A percentile compares a stretch with the other conserved stretches of the same genome.
Conservation (phyloP, 2,113 vertebrate species). For the Chamaetylas fuelleborni region DNA sequence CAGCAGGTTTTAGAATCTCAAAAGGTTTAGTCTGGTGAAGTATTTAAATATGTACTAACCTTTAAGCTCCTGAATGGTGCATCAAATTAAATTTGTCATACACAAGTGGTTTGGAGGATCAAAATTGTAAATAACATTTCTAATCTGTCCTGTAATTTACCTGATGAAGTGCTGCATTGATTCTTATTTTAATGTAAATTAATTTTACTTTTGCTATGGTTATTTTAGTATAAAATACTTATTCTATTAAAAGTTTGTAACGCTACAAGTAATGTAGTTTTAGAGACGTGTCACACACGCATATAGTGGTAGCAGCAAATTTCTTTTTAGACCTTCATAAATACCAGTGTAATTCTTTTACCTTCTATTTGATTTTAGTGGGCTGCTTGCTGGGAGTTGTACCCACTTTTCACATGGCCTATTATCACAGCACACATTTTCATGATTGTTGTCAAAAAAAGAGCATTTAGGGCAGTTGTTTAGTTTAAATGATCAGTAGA, state of each 20-base stretch:
- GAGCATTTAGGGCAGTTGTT: slow-evolving; percentile 21
- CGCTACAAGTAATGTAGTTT: neutral
- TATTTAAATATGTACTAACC: neutral
- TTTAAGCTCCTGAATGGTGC: slow-evolving; percentile 1
- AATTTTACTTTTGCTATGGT: neutral
- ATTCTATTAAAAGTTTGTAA: neutral
- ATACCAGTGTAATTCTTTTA: neutral
- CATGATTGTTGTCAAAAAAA: neutral
- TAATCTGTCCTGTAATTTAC: neutral
- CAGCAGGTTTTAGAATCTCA: neutral
- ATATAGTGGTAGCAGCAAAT: neutral
- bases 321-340: neutral
- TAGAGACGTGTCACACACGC: neutral
- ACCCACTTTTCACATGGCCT: neutral
- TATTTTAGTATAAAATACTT: neutral
- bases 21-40: neutral
- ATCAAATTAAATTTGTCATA: neutral
- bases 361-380: neutral
- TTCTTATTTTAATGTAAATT: neutral
- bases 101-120: neutral
- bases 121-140: neutral
- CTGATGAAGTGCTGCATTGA: neutral
- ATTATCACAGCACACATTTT: neutral
- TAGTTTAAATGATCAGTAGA: slow-evolving; percentile 36
- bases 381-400: neutral